These are phyloP conservation scores for Neolamprologus cancellatus DNA, from an alignment of 2,113 vertebrate genomes.

Conservation along the genomic window DNA sequence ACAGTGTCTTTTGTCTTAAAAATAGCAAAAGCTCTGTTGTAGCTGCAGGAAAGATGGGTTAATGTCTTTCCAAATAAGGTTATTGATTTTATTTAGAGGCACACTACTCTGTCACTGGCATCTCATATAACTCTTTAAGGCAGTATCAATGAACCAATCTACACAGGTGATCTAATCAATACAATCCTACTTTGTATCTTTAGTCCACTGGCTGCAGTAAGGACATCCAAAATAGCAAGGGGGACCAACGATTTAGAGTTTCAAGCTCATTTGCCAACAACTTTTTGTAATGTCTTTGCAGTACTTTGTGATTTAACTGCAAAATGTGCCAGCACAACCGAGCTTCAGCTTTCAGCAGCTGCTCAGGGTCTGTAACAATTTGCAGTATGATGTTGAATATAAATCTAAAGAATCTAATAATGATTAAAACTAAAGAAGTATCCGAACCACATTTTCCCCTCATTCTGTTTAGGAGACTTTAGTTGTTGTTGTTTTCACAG, in stretches of 20 bases:
- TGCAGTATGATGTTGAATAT: background rate
- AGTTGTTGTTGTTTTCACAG: background rate
- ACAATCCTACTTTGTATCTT: background rate
- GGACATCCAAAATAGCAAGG: background rate
- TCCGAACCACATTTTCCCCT: background rate
- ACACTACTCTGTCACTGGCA: background rate
- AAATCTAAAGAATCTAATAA: background rate
- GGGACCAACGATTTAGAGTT: background rate
- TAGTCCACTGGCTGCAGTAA: background rate
- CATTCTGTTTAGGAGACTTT: background rate
- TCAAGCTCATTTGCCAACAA: background rate
- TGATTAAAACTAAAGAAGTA: background rate
- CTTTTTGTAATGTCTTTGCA: background rate
- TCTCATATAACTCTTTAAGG: too few relatives aligned
- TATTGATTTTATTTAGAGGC: background rate
- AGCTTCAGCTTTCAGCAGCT: background rate
- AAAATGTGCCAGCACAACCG: rapidly evolving
- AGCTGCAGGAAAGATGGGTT: background rate
- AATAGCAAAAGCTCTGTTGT: background rate
- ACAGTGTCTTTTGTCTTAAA: background rate
- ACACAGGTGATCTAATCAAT: background rate
- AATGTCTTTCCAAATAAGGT: background rate
- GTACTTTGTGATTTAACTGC: background rate
- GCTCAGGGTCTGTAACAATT: background rate
- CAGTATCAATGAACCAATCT: background rate